Percentiles rank a stretch among this genome's conserved stretches.
phyloP scores from a whole-genome alignment of 2,888 invertebrate species.

The Drosophila kokeensis region DNA sequence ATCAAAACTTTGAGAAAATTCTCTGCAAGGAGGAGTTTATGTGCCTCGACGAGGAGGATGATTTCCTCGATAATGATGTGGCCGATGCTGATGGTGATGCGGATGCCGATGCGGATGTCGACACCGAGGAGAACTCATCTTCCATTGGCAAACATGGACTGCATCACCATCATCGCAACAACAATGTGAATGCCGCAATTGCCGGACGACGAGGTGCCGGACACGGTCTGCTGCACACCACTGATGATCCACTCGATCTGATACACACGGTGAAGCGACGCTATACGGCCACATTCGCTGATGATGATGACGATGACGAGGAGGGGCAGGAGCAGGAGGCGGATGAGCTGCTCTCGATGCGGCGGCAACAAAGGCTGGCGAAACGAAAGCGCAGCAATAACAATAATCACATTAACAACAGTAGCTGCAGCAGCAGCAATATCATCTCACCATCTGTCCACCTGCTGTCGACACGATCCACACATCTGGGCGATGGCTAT shows the following conservation, averaged over 20 bases:
- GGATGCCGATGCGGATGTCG: constrained; percentile 50
- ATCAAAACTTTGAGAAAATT: constrained; percentile 85
- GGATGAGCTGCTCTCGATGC: constrained; percentile 41
- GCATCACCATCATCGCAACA: constrained; percentile 41
- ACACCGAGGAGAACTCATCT: constrained; percentile 72
- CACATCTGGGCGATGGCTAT: constrained; percentile 77
- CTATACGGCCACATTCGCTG: constrained; percentile 66
- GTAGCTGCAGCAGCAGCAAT: constrained; percentile 24
- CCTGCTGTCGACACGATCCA: constrained; percentile 17
- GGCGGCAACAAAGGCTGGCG: constrained; percentile 47
- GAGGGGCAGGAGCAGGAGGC: constrained; percentile 27
- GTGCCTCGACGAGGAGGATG: constrained; percentile 84
- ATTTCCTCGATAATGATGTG: constrained; percentile 67
- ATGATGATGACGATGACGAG: constrained; percentile 46
- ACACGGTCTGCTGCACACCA: constrained; percentile 15
- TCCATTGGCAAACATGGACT: constrained; percentile 67
- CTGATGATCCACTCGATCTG: constrained; percentile 83
- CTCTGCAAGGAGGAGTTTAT: constrained; percentile 84
- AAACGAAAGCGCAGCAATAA: constrained; percentile 65
- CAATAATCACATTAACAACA: constrained; percentile 13
- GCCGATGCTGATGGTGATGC: constrained; percentile 37
- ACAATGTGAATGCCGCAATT: constrained; percentile 54
- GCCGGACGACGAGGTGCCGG: constrained; percentile 11
- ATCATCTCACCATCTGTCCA: constrained; percentile 17
- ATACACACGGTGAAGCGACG: constrained; percentile 77